Evolutionary conservation across 2,888 invertebrate species (phyloP), one percentile per base, ranked within the genome.

Genomic region (Pelosia muscerda): DNA sequence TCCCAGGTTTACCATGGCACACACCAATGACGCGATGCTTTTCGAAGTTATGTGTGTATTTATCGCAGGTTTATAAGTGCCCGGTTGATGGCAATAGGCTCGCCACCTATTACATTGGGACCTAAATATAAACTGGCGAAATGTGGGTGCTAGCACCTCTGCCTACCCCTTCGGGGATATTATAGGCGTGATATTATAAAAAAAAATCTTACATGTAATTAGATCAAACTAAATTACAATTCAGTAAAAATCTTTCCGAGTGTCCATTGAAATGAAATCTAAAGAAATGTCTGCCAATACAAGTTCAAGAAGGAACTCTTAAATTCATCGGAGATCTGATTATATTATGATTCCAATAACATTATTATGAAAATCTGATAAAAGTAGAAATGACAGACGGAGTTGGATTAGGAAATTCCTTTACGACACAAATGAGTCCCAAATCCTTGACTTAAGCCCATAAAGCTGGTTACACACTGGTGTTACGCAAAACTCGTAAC

Each of bases 291-390:
- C 55, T 63, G 6, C 26, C 10, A 55, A 63, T 63, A 56, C 4
- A 19, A 55, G 0, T 2, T 31, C 34, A 19, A 31, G 53, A 62
- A 10, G 23, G 55, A 55, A 23, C 23, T 63, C 55, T 55, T 55
- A 25, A 25, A 38, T 56, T 22, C n/a, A n/a, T 56, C n/a, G 25
- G 8, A 56, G 31, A 63, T 63, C 34, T 55, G 55, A 63, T 63
- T 56, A 63, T n/a, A 63, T 63, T 56, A 63, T 26, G 34, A 26
- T 63, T 56, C 38, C 25, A 38, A 63, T 34, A 31, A 56, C 25
- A 63, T 38, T 56, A 63, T 63, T 63, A 56, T 63, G 25, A 63
- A 55, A 63, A 63, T 63, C 55, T 25, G 25, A 63, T 63, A 56
- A 56, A 56, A 63, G 38, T 64, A 42, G 28, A 57, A 54, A 57